Evolutionary conservation across 2,888 invertebrate species (phyloP), one percentile per base, ranked within the genome.

Genomic region (Hydroisotoma schaefferi): DNA sequence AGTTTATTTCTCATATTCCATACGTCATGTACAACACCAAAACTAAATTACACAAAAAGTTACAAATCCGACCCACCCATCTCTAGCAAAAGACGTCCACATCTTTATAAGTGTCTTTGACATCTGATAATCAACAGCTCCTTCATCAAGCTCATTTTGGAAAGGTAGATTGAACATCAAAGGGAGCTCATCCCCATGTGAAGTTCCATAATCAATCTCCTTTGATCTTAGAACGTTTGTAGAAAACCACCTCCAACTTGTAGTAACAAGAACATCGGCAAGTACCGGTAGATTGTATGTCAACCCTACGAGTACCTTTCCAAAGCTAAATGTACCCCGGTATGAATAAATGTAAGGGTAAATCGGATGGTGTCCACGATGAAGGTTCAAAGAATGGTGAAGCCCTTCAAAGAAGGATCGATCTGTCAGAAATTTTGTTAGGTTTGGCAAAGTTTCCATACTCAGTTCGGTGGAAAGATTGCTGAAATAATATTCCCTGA

Each of bases 241-340:
- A 23, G 46, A 44, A 27, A 65, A 46, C 62, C 59, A 62, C 5
- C 51, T 51, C 62, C 58, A 57, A n/a, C 57, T 59, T 33, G 58
- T 37, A 20, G 56, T 59, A 1, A 61, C 48, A 15, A 55, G 47
- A 12, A 65, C 38, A 37, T 65, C 65, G 29, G 62, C 62, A 37
- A 57, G 38, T 1, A 54, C 40, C 5, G 61, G 61, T n/a, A 65
- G 49, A 4, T 53, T 37, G 27, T 59, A 58, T 1, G 66, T 55
- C 64, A 68, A 58, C 26, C 64, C 62, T 18, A 66, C 60, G 4
- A 63, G 23, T n/a, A 66, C 20, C 33, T 57, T 58, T 6, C 66
- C 68, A 52, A 68, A 64, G 15, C 66, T 63, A 49, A 64, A 68
- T 28, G 46, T 48, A 28, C 70, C 68, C 52, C 65, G 48, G 29